Percentiles rank a stretch among this genome's conserved stretches.
Conservation (phyloP, 2,797 vertebrate genomes). For the Hemitrygon akajei region DNA sequence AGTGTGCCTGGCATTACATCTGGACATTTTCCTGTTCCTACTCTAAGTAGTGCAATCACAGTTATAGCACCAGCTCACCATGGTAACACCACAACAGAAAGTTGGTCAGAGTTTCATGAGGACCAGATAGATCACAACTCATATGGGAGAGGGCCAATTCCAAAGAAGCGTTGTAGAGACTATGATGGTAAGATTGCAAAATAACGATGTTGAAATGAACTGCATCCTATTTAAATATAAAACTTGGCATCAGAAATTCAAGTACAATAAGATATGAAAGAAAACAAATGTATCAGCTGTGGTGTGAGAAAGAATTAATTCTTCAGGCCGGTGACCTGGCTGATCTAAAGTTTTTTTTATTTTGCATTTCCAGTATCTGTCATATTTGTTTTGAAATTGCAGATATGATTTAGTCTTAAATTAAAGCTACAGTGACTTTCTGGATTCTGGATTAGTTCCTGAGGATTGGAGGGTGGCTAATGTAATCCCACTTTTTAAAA, state of each 20-base stretch:
- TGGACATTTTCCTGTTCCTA: conserved; percentile 82
- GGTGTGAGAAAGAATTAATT: too few species aligned
- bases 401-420: not conserved
- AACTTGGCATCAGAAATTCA: not conserved
- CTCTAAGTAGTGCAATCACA: conserved; percentile 91
- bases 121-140: conserved; percentile 77
- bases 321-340: too few species aligned
- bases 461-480: too few species aligned
- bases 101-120: conserved; percentile 85
- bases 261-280: not conserved
- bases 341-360: too few species aligned
- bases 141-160: conserved; percentile 73
- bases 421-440: not conserved
- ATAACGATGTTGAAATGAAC: not conserved
- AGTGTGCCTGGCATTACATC: conserved; percentile 70
- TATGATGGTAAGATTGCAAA: conserved; percentile 75
- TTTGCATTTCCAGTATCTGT: too few species aligned
- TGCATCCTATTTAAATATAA: not conserved
- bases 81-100: conserved; percentile 85
- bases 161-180: conserved; percentile 89
- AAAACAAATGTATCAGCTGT: too few species aligned
- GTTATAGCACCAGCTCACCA: conserved; percentile 92
- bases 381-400: not conserved
- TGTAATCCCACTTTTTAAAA: too few species aligned
- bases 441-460: too few species aligned